These are phyloP conservation scores for Thysanoteuthis rhombus DNA, from an alignment of 2,888 invertebrate genomes.

Conservation along the genomic window DNA sequence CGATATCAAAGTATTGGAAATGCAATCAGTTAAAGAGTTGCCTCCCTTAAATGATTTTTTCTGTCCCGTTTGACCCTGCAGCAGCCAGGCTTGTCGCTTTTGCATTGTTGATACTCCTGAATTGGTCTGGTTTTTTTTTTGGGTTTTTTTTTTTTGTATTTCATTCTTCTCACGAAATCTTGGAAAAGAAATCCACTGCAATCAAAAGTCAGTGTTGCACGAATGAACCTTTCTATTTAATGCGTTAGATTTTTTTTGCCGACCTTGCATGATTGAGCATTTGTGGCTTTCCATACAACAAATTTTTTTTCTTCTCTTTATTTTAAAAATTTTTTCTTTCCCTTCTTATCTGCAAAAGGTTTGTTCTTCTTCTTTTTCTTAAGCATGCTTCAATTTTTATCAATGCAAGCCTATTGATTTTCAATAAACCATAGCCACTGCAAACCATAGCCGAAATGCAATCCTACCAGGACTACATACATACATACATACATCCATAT, in stretches of 20 bases:
- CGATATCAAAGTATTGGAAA: too few species aligned
- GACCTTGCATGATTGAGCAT: background rate
- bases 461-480: background rate
- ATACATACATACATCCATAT: too few species aligned
- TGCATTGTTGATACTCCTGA: background rate
- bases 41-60: too few species aligned
- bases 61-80: too few species aligned
- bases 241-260: background rate
- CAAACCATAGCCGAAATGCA: background rate
- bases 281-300: background rate
- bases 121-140: too few species aligned
- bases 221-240: background rate
- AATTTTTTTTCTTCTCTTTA: background rate
- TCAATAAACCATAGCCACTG: background rate
- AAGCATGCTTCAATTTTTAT: background rate
- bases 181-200: background rate
- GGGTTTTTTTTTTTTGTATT: background rate
- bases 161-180: conserved; percentile 17
- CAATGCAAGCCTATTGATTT: background rate
- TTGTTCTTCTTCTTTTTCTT: background rate
- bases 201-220: background rate
- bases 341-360: background rate
- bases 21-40: too few species aligned
- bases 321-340: background rate
- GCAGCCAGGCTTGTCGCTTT: too few species aligned